A percentile compares a stretch with the other conserved stretches of the same genome.
phyloP scores from a whole-genome alignment of 2,888 invertebrate species.

The Cephus spinipes region DNA sequence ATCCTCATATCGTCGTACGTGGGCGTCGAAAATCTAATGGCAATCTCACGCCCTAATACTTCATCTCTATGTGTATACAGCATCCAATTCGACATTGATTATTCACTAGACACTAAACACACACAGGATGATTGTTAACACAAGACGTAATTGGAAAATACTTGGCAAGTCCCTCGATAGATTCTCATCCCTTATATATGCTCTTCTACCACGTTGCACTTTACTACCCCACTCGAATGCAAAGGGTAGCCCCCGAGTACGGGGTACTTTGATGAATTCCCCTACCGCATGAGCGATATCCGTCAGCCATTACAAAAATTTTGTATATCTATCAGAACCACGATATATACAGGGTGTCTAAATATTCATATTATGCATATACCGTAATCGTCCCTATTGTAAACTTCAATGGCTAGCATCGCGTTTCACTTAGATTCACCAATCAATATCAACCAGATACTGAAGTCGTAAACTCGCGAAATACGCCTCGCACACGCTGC shows the following conservation, averaged over 20 bases:
- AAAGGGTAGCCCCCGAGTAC: too few relatives aligned
- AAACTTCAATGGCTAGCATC: background rate
- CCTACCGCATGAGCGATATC: too few relatives aligned
- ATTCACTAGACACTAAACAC: slow-evolving; percentile 30
- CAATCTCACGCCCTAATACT: background rate
- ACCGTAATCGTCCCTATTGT: background rate
- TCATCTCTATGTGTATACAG: background rate
- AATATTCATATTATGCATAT: background rate
- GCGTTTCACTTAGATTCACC: background rate
- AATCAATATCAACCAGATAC: background rate
- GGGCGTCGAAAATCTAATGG: background rate
- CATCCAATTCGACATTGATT: background rate
- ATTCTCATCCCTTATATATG: too few relatives aligned
- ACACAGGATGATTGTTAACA: slow-evolving; percentile 51
- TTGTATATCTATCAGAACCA: too few relatives aligned
- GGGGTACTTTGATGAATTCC: too few relatives aligned
- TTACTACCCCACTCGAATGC: too few relatives aligned
- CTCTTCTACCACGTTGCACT: too few relatives aligned
- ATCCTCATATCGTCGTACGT: background rate
- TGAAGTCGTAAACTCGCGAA: background rate
- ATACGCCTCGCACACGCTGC: background rate
- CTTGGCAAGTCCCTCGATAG: slow-evolving; percentile 52
- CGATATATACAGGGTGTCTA: too few relatives aligned
- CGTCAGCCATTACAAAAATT: too few relatives aligned
- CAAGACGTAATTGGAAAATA: slow-evolving; percentile 64